Percentiles rank a stretch among this genome's conserved stretches.
Conservation (phyloP, 2,113 vertebrate genomes). For the Vulpes vulpes region DNA sequence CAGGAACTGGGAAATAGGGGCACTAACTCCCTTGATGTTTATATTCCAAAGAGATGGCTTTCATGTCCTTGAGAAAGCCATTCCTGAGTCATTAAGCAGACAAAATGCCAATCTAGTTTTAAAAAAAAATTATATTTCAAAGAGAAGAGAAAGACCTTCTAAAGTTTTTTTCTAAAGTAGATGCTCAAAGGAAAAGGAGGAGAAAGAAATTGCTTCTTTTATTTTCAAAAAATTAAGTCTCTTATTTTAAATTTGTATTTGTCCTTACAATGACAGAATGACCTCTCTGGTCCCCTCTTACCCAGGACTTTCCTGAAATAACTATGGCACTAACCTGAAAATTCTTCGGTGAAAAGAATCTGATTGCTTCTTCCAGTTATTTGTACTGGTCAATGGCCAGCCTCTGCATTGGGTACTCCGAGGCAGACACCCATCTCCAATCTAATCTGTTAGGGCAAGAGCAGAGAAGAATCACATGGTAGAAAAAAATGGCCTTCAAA, state of each 20-base stretch:
- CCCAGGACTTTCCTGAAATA: neutral
- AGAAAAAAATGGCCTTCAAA: neutral
- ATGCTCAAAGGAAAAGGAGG: neutral
- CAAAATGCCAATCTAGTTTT: neutral
- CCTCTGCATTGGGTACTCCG: neutral
- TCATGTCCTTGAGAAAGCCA: neutral
- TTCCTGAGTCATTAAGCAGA: neutral
- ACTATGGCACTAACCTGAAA: neutral
- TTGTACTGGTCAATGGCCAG: neutral
- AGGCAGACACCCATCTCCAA: neutral
- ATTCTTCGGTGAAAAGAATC: neutral
- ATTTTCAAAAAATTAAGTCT: neutral
- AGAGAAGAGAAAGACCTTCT: neutral
- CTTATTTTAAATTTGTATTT: conserved; percentile 8
- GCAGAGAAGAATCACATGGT: neutral
- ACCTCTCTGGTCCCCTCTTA: neutral
- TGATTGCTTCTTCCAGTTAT: neutral
- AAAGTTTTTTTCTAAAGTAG: neutral
- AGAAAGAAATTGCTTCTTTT: neutral
- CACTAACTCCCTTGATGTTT: neutral
- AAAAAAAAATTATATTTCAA: neutral
- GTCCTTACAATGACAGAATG: neutral
- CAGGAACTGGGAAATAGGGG: neutral
- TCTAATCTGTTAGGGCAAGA: neutral
- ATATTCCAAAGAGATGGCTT: neutral